Evolutionary conservation across 2,797 vertebrate species (phyloP).

Genomic region (Myotis daubentonii): DNA sequence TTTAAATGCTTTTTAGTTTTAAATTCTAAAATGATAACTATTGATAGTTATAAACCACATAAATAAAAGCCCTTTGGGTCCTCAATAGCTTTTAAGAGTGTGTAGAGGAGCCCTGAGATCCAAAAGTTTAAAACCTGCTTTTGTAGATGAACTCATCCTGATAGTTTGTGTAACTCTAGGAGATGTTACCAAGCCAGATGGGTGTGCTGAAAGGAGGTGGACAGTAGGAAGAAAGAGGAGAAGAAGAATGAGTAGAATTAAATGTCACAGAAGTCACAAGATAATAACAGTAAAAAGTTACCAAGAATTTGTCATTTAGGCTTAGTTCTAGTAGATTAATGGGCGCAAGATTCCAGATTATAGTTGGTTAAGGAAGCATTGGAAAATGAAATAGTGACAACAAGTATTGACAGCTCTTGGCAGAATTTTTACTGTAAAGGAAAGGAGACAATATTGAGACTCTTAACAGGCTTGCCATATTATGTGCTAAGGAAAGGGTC

Average conservation of each 20-base stretch:
- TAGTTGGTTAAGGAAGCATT: background rate
- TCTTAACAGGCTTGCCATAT: background rate
- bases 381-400: background rate
- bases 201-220: background rate
- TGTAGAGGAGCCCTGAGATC: background rate
- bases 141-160: background rate
- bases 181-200: background rate
- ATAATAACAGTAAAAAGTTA: background rate
- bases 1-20: constrained; percentile 2
- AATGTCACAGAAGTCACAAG: background rate
- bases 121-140: background rate
- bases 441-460: background rate
- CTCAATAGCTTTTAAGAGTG: background rate
- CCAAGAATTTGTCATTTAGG: constrained; percentile 15
- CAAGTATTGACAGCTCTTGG: background rate
- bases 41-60: background rate
- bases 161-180: background rate
- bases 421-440: constrained; percentile 34
- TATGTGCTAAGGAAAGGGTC: background rate
- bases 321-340: constrained; percentile 13
- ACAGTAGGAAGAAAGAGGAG: background rate
- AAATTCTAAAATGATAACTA: constrained; percentile 17
- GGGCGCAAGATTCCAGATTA: background rate
- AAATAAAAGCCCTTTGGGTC: constrained; percentile 8
- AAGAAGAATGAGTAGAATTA: background rate